Conservation (phyloP, 2,888 invertebrate species). For the Dicycla oo region DNA sequence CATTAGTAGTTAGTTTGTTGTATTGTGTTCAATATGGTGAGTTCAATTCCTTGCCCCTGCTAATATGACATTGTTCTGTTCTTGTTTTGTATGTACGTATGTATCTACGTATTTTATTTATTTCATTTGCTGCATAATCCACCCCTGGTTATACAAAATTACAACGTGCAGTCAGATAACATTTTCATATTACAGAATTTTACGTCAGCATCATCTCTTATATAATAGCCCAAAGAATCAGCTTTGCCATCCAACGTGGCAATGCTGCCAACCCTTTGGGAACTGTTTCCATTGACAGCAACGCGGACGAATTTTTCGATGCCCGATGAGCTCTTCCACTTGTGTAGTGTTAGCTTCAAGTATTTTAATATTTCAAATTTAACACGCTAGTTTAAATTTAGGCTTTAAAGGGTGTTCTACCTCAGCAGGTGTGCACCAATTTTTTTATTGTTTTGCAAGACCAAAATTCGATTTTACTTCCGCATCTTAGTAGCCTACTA, state of each 20-base stretch:
- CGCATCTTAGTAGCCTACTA: background rate
- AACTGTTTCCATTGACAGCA: too few species aligned
- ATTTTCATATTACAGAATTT: too few species aligned
- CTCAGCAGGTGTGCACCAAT: background rate
- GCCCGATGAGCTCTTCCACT: too few species aligned
- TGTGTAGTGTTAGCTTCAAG: too few species aligned
- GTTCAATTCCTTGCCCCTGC: background rate
- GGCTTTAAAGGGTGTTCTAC: background rate
- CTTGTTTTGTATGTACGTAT: background rate
- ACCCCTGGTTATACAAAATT: background rate
- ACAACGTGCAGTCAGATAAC: background rate
- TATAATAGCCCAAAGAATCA: too few species aligned
- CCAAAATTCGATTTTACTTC: background rate
- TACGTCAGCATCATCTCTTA: background rate
- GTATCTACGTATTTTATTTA: background rate
- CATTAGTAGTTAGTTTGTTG: constrained; percentile 27
- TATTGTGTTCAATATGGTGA: constrained; percentile 59
- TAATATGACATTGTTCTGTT: background rate
- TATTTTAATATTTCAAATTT: too few species aligned
- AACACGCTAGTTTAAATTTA: background rate
- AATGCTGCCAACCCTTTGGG: too few species aligned
- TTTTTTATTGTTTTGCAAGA: rapidly evolving
- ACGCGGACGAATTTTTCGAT: too few species aligned
- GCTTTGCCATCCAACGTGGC: too few species aligned
- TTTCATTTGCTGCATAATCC: background rate